Evolutionary conservation across 1,140 invertebrate genomes (phyloP), one percentile per base, ranked within the genome.

Genomic region (Pteromalus puparum): DNA sequence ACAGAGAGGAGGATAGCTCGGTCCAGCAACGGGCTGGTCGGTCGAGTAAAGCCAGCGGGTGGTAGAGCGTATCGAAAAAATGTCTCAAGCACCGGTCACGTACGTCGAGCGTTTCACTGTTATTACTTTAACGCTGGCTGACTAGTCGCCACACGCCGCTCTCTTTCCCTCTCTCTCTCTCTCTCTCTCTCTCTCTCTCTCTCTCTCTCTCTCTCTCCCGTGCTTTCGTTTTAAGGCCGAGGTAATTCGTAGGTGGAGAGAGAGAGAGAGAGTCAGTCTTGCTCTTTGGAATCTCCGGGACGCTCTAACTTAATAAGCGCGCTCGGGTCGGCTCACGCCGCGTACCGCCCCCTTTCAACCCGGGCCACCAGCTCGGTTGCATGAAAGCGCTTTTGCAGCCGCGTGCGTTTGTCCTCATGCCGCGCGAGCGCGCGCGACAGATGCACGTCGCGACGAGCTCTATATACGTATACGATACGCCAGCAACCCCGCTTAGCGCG

Each of bases 121-220:
- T 90, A 92, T 92, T 92, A 92, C 90, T 92, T 91, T 90, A 89
- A 91, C 89, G 87, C 87, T 85, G 83, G 85, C 87, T 80, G 84
- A 85, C 85, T 85, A 83, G 53, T 67, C 81, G 70, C 68, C 82
- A 28, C 53, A 72, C 86, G 67, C 86, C 81, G 82, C 72, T 85
- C 80, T 78, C 80, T 61, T 67, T n/a, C 75, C 72, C 82, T 73
- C 65, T 73, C 30, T 68, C 18, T 10, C 76, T 26, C 72, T 28
- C 75, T 73, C 82, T 73, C 65, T 73, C 30, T 68, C 18, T 10
- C 76, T 26, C 72, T 28, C 72, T 85, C 80, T 78, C 80, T 61
- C 48, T n/a, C 75, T 73, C 82, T 73, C 65, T 73, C 30, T 68
- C 18, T 10, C 76, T 26, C 72, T 28, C n/a, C n/a, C n/a, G 81